Percentiles rank a stretch among this genome's conserved stretches.
phyloP scores from a whole-genome alignment of 2,888 invertebrate genomes.

The Drosophila aldrichi region DNA sequence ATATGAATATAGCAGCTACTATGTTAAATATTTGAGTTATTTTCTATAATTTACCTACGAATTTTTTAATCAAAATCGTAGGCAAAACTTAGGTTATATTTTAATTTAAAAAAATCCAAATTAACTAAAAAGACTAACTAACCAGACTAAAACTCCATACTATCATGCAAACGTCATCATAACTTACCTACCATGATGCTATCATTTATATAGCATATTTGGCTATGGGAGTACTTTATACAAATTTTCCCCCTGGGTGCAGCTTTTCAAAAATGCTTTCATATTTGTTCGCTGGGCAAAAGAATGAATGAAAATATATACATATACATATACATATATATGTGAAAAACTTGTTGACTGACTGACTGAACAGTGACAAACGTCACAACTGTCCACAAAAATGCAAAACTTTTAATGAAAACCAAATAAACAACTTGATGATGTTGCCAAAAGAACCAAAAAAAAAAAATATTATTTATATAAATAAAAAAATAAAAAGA shows the following conservation, averaged over 20 bases:
- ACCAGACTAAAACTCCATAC: too few species aligned
- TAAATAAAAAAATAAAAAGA: neutral
- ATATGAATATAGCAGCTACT: too few species aligned
- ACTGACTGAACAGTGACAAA: constrained; percentile 30
- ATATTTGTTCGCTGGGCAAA: constrained; percentile 35
- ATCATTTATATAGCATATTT: neutral
- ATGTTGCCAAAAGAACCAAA: constrained; percentile 22
- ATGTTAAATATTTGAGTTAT: too few species aligned
- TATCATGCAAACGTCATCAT: neutral
- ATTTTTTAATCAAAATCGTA: too few species aligned
- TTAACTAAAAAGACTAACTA: too few species aligned
- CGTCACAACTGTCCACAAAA: constrained; percentile 47
- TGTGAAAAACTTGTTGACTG: constrained; percentile 53
- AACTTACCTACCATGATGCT: neutral
- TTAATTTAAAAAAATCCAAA: too few species aligned
- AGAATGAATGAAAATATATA: constrained; percentile 33
- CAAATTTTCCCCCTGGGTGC: constrained; percentile 13
- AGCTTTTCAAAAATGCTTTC: constrained; percentile 30
- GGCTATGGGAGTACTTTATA: neutral
- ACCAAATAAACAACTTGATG: constrained; percentile 51
- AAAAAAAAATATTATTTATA: neutral
- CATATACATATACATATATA: constrained; percentile 3
- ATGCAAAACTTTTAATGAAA: constrained; percentile 70
- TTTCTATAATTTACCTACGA: too few species aligned
- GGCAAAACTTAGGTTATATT: too few species aligned